phyloP scores from a whole-genome alignment of 2,888 invertebrate genomes.

The Ariolimax columbianus region DNA sequence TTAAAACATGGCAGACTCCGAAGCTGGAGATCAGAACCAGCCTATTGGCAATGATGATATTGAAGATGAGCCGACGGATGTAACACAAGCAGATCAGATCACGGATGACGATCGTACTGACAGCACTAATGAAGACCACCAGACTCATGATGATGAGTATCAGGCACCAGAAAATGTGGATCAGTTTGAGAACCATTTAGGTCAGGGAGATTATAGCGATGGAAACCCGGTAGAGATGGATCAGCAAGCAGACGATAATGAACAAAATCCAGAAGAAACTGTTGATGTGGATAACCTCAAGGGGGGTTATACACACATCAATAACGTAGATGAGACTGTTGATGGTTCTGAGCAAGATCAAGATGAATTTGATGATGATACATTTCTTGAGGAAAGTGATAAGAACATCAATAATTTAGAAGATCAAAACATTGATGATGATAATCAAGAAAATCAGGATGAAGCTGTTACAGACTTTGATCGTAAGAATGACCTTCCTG shows the following conservation, averaged over 20 bases:
- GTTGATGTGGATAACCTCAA: too few relatives aligned
- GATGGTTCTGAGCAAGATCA: neutral
- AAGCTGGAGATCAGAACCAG: neutral
- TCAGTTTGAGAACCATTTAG: neutral
- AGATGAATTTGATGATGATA: neutral
- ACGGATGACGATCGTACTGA: neutral
- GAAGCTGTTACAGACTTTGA: too few relatives aligned
- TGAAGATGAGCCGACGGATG: neutral
- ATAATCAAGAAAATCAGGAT: too few relatives aligned
- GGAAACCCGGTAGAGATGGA: neutral
- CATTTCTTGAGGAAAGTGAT: neutral
- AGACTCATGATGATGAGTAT: neutral
- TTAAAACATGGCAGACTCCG: conserved; percentile 34
- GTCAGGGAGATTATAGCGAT: neutral
- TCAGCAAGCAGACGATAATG: neutral
- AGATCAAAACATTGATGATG: neutral
- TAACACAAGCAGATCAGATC: neutral
- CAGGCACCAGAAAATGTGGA: neutral
- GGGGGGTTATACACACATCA: too few relatives aligned
- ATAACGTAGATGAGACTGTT: neutral
- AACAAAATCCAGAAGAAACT: neutral
- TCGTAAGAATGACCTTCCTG: neutral
- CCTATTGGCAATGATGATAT: neutral
- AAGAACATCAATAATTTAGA: neutral
- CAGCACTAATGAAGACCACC: neutral